Evolutionary conservation across 2,797 vertebrate genomes (phyloP), one percentile per base, ranked within the genome.

Genomic region (Phataginus tetradactyla): DNA sequence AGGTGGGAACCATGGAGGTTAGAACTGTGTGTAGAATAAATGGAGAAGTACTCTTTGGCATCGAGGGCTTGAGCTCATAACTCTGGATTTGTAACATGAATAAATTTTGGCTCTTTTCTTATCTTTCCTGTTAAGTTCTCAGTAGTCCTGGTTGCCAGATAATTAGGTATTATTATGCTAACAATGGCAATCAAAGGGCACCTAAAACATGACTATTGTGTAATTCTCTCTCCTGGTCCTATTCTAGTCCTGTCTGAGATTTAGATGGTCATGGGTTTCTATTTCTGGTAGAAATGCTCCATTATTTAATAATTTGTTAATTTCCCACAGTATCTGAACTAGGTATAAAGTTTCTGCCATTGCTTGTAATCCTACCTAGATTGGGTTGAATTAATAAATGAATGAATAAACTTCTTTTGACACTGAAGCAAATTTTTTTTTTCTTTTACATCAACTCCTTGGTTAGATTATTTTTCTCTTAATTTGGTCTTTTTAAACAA

Each of bases 301-400:
- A 32, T 94, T 86, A 29, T 96, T 45, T 64, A 57, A 45, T 80
- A 34, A 53, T 75, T 86, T 94, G 53, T 90, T 95, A 71, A 91
- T 89, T 97, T 96, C 10, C 3, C 23, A 6, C 75, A 53, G 29
- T 34, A 21, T 72, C 34, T 80, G 5, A 7, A 3, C 59, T 89
- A 29, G n/a, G 32, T 83, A 45, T 77, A n/a, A 91, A 57, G 13
- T 63, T 94, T 80, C 20, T 86, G n/a, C 17, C n/a, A 10, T 57
- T 49, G 11, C 55, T 59, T 93, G 7, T 72, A 90, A 66, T n/a
- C 6, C 29, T 77, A n/a, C 32, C 53, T 87, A n/a, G 53, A 49
- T 69, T 81, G 11, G 79, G 18, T 88, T 74, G 23, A 86, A 27
- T 68, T 45, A 17, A 17, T 55, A 75, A 53, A 4, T 55, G 34